Conservation (phyloP, 2,888 invertebrate species). For the Cerastis rubricosa region DNA sequence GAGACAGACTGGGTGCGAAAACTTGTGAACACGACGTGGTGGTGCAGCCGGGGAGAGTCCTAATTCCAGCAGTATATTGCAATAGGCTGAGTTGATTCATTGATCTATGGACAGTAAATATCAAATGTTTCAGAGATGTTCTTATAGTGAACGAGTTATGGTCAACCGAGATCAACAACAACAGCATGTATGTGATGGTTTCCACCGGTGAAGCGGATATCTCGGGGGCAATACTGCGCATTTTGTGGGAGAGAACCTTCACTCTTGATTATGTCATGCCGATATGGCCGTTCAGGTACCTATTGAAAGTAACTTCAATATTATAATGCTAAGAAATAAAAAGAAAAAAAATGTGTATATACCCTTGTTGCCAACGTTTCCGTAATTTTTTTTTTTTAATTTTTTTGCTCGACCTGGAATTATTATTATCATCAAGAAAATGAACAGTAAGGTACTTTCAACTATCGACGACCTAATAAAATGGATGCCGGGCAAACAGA, state of each 20-base stretch:
- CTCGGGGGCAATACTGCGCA: conserved; percentile 76
- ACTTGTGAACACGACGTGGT: not conserved
- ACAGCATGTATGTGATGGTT: conserved; percentile 80
- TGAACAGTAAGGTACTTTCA: not conserved
- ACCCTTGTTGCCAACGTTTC: not conserved
- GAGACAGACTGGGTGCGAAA: not conserved
- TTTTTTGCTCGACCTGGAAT: not conserved
- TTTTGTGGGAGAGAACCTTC: conserved; percentile 70
- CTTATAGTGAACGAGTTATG: conserved; percentile 75
- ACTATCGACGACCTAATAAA: not conserved
- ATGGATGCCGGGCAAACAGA: not conserved
- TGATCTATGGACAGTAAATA: not conserved
- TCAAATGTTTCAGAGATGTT: conserved; percentile 70
- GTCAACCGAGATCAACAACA: conserved; percentile 73
- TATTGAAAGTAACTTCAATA: not conserved
- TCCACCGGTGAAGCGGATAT: conserved; percentile 75
- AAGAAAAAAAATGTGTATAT: not conserved
- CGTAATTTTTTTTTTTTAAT: not conserved
- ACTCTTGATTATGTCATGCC: conserved; percentile 78
- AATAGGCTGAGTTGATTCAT: not conserved
- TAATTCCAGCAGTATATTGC: not conserved
- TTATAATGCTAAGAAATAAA: not conserved
- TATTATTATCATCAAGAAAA: not conserved
- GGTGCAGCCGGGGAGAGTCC: not conserved
- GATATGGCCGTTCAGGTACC: conserved; percentile 82